Base-by-base conservation (phyloP, 1,140 invertebrate species). In the Conus ventricosus region DNA sequence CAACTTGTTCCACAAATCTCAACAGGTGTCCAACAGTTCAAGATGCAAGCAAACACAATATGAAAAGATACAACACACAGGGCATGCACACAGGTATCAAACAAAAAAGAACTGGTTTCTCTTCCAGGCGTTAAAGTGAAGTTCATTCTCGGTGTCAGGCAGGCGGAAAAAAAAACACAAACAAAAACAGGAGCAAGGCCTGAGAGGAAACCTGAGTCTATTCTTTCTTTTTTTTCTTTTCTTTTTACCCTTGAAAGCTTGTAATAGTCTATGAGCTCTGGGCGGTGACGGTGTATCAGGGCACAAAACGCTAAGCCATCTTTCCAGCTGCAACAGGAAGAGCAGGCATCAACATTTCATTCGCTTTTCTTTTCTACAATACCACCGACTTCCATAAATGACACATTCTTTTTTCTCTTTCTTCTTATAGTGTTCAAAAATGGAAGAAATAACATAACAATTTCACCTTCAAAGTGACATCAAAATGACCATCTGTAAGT, bases 291-390 rank as follows among this genome's bases (percentile, higher is more conserved):
- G 96, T 99, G 99, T 95, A 99, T 99, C 89, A 99, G 97, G 87
- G 99, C 99, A 95, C 99, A 99, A 97, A 99, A 99, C 10, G 99
- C 99, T 94, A 99, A 96, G 96, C 99, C 99, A 96, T 99, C 97
- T 95, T 97, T 97, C 96, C 97, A 97, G 94, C 96, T 94, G 91
- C 90, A 92, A 91, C 80, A 85, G 83, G 76, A 55, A 63, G 84
- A 13, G 55, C 20, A 8, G 5, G 17, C 67, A 71, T 71, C 20
- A 71, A 71, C 23, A 71, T 13, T 63, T 63, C 17, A 39, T 39
- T 39, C 3, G 39, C 39, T 39, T 39, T 39, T 39, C 39, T 39
- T 39, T 39, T 39, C 39, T 3, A 39, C 39, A 39, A 39, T 39
- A 39, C 39, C 39, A n/a, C n/a, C 3, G 39, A 39, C 0, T 39